Base-by-base conservation (phyloP, 1,140 invertebrate genomes). In the Diuraphis noxia region DNA sequence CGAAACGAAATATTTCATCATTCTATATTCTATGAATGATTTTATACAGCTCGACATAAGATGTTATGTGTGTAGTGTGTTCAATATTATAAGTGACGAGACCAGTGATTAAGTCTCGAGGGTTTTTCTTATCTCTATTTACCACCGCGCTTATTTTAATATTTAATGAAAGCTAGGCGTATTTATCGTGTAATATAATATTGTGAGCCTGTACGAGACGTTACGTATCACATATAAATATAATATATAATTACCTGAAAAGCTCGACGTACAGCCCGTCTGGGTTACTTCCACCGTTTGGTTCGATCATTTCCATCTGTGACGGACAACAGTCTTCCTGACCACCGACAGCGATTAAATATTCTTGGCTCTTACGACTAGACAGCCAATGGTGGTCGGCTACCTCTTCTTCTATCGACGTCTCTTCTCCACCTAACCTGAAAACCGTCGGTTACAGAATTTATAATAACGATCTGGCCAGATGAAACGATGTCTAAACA, bases 241-340 rank as follows among this genome's bases (percentile, higher is more conserved):
- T 46, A 19, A 1, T 6, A 38, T 40, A 8, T 30, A 88, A 17
- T 90, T 90, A 91, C 88, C 96, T 94, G 94, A 96, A 98, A n/a
- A 98, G 94, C 92, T 96, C 95, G 40, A 97, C 96, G 93, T 96
- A 96, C 93, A 96, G 95, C 30, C 96, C 96, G 88, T 96, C 94
- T 92, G 95, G 95, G 93, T 97, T 97, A 82, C 95, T 95, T 92
- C 97, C 97, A 79, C 96, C 97, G 91, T 95, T 94, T 43, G 97
- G 97, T 93, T 97, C 95, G 87, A 96, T 95, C 95, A 97, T 96
- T 93, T 97, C 96, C 92, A 95, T 94, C 30, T 96, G 95, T 41
- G 96, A 95, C 38, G 97, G 97, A 94, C 97, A 98, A 94, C 97
- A 98, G 93, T 97, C 96, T 72, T 96, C 96, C 38, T 94, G 93